Evolutionary conservation across 2,888 invertebrate genomes (phyloP).

Genomic region (Pseudococcus jackbeardsleyi): DNA sequence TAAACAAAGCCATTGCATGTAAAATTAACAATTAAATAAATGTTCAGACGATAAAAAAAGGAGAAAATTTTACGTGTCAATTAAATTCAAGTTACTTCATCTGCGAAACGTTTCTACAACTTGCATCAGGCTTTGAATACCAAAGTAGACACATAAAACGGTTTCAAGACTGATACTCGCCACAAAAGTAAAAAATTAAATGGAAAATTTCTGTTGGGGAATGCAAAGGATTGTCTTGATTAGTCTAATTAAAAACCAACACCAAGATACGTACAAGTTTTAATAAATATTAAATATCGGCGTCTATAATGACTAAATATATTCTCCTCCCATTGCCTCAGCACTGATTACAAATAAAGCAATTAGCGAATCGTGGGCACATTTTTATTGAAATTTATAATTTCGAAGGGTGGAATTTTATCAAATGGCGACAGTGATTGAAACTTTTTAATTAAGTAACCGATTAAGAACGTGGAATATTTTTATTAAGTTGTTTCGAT

Average conservation of each 20-base stretch:
- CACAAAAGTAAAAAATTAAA: not conserved
- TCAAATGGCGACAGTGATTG: conserved; percentile 16
- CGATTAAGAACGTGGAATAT: conserved; percentile 40
- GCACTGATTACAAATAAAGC: conserved; percentile 58
- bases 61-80: not conserved
- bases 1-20: not conserved
- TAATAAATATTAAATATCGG: conserved; percentile 10
- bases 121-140: not conserved
- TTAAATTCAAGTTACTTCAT: not conserved
- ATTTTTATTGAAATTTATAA: conserved; percentile 55
- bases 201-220: not conserved
- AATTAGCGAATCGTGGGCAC: conserved; percentile 41
- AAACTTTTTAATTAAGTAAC: conserved; percentile 53
- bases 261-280: not conserved
- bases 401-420: not conserved
- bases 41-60: not conserved
- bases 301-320: not conserved
- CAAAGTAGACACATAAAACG: not conserved
- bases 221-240: not conserved
- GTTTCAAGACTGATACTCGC: not conserved
- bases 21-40: not conserved
- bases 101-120: not conserved
- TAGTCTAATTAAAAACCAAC: not conserved
- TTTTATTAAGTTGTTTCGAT: conserved; percentile 50
- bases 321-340: too few relatives aligned